Base-by-base conservation (phyloP, 2,797 vertebrate species). In the Scolopax bukidnonensis region DNA sequence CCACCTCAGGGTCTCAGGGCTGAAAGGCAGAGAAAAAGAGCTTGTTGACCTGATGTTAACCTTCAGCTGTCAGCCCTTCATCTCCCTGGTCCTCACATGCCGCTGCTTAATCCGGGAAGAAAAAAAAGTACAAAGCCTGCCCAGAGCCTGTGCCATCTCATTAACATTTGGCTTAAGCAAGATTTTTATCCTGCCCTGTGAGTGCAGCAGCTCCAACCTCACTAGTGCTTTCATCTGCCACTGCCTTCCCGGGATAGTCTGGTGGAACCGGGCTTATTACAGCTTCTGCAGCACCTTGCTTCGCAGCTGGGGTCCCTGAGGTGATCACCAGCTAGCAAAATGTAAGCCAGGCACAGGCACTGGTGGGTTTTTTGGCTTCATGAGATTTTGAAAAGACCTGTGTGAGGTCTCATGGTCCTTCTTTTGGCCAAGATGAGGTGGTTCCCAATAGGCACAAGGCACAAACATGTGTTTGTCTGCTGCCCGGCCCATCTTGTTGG, bases 31-130 rank as follows among this genome's bases (percentile, higher is more conserved):
- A 43, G 68, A 83, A 32, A 82, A 95, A 89, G 63, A 45, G n/a
- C 80, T 81, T 80, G 89, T 91, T 97, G 93, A 97, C 89, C 84
- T 51, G 36, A 51, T 67, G 69, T 91, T 91, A 91, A 95, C 88
- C 83, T 94, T 84, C 90, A 88, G 74, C 90, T 88, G 81, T 59
- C 71, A 92, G 61, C 85, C 77, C 71, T 90, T 88, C 87, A 93
- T 41, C 78, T 91, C 80, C 68, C 41, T 71, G 73, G 40, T 93
- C 93, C 74, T 95, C 88, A 81, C 80, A 92, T 82, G 80, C 84
- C 1, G 2, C 88, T 92, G 91, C 89, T 95, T 97, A 96, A 96
- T 94, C 91, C 41, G 9, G 56, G 76, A 74, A 70, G 83, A 69
- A 93, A 84, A 53, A 53, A 74, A 77, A 69, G 12, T 67, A 92